Conservation (phyloP, 2,888 invertebrate genomes). For the Pantelozetes paolii region DNA sequence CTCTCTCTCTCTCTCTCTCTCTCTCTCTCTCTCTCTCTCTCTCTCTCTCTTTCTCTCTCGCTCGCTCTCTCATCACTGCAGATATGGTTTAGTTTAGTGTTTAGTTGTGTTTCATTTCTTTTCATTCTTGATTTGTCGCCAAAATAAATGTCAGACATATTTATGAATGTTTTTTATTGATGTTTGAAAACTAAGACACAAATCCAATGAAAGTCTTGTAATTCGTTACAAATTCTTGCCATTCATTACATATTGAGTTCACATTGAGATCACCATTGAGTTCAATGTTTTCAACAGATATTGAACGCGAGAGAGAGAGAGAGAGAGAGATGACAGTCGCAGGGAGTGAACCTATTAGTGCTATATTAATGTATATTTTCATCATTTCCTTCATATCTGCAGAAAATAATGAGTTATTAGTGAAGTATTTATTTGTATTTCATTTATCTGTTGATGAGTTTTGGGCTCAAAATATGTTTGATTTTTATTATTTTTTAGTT, state of each 20-base stretch:
- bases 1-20: too few species aligned
- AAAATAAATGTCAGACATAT: conserved; percentile 5
- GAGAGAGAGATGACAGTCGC: neutral
- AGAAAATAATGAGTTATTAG: conserved; percentile 12
- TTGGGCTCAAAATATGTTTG: too few species aligned
- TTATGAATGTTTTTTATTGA: neutral
- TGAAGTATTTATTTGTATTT: neutral
- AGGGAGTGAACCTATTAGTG: neutral
- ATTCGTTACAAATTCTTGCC: neutral
- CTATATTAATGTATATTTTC: neutral
- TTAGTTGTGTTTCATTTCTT: neutral
- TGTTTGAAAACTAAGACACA: neutral
- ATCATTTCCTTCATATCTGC: neutral
- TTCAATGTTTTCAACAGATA: conserved; percentile 7
- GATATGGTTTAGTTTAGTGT: too few species aligned
- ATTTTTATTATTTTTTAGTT: neutral
- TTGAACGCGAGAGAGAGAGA: neutral
- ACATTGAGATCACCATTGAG: neutral
- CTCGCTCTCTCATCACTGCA: too few species aligned
- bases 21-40: too few species aligned
- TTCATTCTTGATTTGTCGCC: conserved; percentile 20
- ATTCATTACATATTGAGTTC: neutral
- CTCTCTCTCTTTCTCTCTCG: too few species aligned
- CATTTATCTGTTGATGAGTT: neutral
- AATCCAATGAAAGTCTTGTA: neutral